Conservation (phyloP, 1,140 invertebrate genomes). For the Anastrepha ludens region DNA sequence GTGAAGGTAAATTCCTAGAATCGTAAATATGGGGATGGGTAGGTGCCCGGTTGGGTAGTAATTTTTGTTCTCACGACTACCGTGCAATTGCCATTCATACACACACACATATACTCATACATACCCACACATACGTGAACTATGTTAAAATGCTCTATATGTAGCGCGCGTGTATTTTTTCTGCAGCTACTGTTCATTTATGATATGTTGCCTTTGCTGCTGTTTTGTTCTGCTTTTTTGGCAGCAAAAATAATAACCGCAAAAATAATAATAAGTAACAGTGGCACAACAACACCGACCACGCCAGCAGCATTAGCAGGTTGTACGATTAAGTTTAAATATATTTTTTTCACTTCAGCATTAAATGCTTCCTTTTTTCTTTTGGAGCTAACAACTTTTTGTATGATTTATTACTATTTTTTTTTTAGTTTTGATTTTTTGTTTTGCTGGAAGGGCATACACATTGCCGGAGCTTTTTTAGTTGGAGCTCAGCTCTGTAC, state of each 20-base stretch:
- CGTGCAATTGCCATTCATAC: background rate
- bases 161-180: background rate
- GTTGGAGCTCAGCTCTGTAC: conserved; percentile 8
- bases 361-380: background rate
- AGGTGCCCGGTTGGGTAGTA: background rate
- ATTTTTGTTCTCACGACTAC: background rate
- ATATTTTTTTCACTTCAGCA: background rate
- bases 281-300: background rate
- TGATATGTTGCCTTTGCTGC: background rate
- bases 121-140: background rate
- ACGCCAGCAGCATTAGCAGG: background rate
- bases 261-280: background rate
- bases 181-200: background rate
- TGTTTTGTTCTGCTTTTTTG: background rate
- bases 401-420: background rate
- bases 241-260: conserved; percentile 39
- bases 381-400: conserved; percentile 35
- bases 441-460: conserved; percentile 7
- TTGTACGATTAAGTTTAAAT: conserved; percentile 16
- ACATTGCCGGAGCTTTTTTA: conserved; percentile 9
- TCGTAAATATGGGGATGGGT: background rate
- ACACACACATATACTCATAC: background rate
- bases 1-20: background rate
- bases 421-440: background rate
- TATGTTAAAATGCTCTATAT: background rate